phyloP scores from a whole-genome alignment of 2,888 invertebrate species.

The Eucera pruinosa region DNA sequence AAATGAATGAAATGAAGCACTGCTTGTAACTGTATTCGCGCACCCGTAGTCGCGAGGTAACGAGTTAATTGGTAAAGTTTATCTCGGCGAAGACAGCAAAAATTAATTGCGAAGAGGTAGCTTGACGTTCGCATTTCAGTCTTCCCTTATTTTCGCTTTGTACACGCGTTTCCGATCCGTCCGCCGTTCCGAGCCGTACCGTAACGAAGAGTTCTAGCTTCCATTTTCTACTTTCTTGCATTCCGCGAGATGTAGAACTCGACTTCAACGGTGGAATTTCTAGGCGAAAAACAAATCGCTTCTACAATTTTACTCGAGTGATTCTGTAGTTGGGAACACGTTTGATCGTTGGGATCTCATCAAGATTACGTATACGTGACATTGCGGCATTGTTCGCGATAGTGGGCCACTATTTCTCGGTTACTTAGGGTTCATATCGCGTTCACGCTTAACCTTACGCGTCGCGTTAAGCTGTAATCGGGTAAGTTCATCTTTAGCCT shows the following conservation, averaged over 20 bases:
- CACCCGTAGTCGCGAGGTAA: conserved; percentile 38
- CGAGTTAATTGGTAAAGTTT: conserved; percentile 70
- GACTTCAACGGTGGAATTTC: too few relatives aligned
- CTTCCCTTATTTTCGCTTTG: conserved; percentile 52
- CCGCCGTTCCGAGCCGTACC: conserved; percentile 46
- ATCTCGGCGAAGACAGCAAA: conserved; percentile 69
- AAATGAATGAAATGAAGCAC: too few relatives aligned
- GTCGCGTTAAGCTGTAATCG: conserved; percentile 49
- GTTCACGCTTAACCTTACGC: conserved; percentile 25
- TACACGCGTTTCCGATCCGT: conserved; percentile 47
- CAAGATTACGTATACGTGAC: conserved; percentile 3
- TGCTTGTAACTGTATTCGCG: neutral
- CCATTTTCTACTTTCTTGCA: neutral
- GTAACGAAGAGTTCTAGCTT: neutral
- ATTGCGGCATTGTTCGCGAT: neutral
- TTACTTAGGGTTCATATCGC: conserved; percentile 29
- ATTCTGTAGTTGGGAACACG: neutral
- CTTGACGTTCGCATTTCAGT: conserved; percentile 60
- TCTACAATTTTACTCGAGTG: neutral
- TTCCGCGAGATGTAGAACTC: neutral
- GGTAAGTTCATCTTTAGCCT: conserved; percentile 35
- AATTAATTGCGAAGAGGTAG: conserved; percentile 68
- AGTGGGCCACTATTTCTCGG: neutral
- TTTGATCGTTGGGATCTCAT: conserved; percentile 1
- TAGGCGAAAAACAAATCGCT: neutral